Evolutionary conservation across 2,113 vertebrate genomes (phyloP), one percentile per base, ranked within the genome.

Genomic region (Hiodon tergisus): DNA sequence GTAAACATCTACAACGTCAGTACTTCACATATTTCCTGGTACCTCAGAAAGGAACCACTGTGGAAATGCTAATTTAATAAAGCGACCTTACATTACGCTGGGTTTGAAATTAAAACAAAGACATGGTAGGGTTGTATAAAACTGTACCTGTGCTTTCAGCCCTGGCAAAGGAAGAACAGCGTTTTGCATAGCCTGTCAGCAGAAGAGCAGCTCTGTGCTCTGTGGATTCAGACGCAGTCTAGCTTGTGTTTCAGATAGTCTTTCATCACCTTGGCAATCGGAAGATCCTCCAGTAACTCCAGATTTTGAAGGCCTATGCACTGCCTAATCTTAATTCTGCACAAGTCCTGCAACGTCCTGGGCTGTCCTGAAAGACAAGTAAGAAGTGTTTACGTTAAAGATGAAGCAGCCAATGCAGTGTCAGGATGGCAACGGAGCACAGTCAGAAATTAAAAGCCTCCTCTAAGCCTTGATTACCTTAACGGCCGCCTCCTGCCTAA

Each of bases 191-290:
- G 96, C 94, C 85, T 88, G 77, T 75, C 69, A 59, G n/a, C 57
- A 78, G 69, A 81, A 80, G 31, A 52, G 65, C 70, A 70, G 67
- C 62, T 54, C 8, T 3, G 57, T 67, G 16, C 10, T 10, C 72
- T n/a, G 14, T 31, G 71, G 7, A 72, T 85, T 97, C 92, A 98
- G 92, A 98, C 93, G 76, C 86, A 92, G 86, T 98, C 97, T 84
- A 97, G 98, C 91, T 97, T 99, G 86, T 99, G 97, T 94, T 97
- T 98, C 91, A 99, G 93, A 91, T 98, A 99, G 94, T 98, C 97
- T 91, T 97, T 99, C 92, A 99, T 98, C 86, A 99, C 96, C 90
- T 95, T 98, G 85, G 96, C 97, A 80, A 98, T 94, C 6, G 97
- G 97, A 70, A 99, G 92, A 84, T 98, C 95, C 76, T 99, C 97